Evolutionary conservation across 2,888 invertebrate species (phyloP).

Genomic region (Mimas tiliae): DNA sequence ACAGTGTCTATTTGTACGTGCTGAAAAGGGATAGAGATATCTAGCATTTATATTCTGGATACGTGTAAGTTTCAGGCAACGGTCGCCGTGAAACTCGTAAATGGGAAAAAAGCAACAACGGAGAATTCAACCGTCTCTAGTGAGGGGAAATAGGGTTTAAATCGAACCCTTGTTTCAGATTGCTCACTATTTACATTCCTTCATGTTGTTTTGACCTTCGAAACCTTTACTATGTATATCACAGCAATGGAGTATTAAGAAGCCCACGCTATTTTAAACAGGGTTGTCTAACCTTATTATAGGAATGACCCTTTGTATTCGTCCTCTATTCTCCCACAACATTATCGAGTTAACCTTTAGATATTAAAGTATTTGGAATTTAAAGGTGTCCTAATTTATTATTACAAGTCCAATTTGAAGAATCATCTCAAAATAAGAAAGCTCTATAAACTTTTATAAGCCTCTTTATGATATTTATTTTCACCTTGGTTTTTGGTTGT

Average conservation of each 20-base stretch:
- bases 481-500: too few species aligned
- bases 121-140: slow-evolving; percentile 79
- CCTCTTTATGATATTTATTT: background rate
- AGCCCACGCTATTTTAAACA: background rate
- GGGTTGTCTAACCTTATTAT: slow-evolving; percentile 1
- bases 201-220: slow-evolving; percentile 15
- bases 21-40: slow-evolving; percentile 60
- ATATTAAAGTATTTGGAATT: background rate
- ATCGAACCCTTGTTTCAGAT: slow-evolving; percentile 39
- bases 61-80: slow-evolving; percentile 85
- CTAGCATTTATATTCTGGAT: slow-evolving; percentile 83
- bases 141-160: slow-evolving; percentile 63
- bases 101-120: slow-evolving; percentile 85
- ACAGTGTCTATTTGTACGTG: slow-evolving; percentile 46
- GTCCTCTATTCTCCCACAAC: slow-evolving; percentile 2
- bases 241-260: background rate
- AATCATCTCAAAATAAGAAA: background rate
- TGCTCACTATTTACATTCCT: slow-evolving; percentile 11
- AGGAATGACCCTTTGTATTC: background rate
- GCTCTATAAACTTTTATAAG: background rate
- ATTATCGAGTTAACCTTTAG: slow-evolving; percentile 1
- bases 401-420: background rate
- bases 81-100: slow-evolving; percentile 85
- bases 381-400: background rate
- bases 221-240: background rate